Base-by-base conservation (phyloP, 64 coral and sea anemone species). In the Dendrophyllia cribrosa region DNA sequence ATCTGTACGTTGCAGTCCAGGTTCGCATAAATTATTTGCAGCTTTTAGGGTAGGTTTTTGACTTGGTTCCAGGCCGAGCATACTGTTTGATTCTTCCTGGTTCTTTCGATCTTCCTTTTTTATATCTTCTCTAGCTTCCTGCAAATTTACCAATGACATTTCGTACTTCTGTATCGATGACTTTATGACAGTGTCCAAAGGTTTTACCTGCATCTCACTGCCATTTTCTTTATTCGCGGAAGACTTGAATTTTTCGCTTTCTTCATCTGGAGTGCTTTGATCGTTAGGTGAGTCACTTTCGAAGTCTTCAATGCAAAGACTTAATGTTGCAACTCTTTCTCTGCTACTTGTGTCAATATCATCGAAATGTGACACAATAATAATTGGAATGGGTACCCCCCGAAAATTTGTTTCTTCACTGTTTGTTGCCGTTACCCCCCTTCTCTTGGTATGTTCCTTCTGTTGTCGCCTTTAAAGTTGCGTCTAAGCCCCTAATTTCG, bases 251-350 rank as follows among this genome's bases (percentile, higher is more conserved):
- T 64, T 20, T 51, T 68, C 16, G 17, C 22, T 84, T 67, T 84
- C 80, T 67, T 84, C 80, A 20, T 51, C 80, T 6, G 80, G 80
- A 46, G 80, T 84, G 45, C 80, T 84, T 19, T 84, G 80, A 51
- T 84, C 80, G 20, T 84, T 84, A 12, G 80, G 80, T 17, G 80
- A 67, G 45, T 84, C 80, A n/a, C 16, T 67, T 67, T 84, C 80
- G 11, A 84, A 84, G 80, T 84, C 80, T 24, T 51, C 61, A 22
- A 84, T 24, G 43, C 44, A 48, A 9, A 84, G 62, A 84, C 63
- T 66, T 49, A 84, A 67, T 65, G 20, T 22, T 51, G 61, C 19
- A 67, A 43, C 50, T 49, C 20, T 66, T 13, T 24, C 61, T 19
- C 9, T 66, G 13, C 20, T 66, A 67, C 17, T 84, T 50, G 44